Percentiles rank a stretch among this genome's conserved stretches.
These are phyloP conservation scores for Chanos chanos DNA, from an alignment of 2,797 vertebrate species.

Conservation along the genomic window DNA sequence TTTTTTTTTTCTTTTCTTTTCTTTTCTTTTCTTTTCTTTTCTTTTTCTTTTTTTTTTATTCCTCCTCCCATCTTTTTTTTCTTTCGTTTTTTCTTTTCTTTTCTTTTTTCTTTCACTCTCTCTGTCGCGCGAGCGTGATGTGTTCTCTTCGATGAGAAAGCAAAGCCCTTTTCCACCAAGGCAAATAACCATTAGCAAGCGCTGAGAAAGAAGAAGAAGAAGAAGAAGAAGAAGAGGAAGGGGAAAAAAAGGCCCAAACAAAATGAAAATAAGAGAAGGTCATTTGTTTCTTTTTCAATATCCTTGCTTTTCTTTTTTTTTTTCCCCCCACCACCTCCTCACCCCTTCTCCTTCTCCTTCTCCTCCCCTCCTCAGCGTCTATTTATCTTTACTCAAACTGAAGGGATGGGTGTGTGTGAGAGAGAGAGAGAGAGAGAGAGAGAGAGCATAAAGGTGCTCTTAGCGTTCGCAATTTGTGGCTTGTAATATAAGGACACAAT, in stretches of 20 bases:
- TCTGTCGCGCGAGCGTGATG: conserved; percentile 40
- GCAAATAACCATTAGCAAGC: conserved; percentile 78
- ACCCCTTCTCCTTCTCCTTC: conserved; percentile 47
- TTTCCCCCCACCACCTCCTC: conserved; percentile 28
- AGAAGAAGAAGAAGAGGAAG: conserved; percentile 42
- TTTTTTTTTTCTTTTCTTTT: neutral
- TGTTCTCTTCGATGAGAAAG: conserved; percentile 72
- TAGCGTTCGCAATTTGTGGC: conserved; percentile 55
- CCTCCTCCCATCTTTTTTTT: conserved; percentile 12
- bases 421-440: conserved; percentile 35
- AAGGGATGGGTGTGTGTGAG: conserved; percentile 43
- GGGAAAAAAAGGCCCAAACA: conserved; percentile 41
- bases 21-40: conserved; percentile 3
- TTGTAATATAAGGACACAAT: conserved; percentile 65
- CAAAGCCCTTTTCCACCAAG: conserved; percentile 76
- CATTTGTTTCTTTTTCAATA: conserved; percentile 77
- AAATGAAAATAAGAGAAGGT: conserved; percentile 76
- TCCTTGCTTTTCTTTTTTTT: conserved; percentile 48
- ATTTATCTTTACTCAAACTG: conserved; percentile 67
- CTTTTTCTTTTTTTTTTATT: conserved; percentile 8
- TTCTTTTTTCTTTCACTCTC: conserved; percentile 25
- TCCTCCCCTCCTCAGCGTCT: conserved; percentile 61
- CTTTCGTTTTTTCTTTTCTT: conserved; percentile 21
- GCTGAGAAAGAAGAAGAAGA: conserved; percentile 45
- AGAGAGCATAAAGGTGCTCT: conserved; percentile 45